phyloP scores from a whole-genome alignment of 2,888 invertebrate genomes.

The Mythimna ferrago region DNA sequence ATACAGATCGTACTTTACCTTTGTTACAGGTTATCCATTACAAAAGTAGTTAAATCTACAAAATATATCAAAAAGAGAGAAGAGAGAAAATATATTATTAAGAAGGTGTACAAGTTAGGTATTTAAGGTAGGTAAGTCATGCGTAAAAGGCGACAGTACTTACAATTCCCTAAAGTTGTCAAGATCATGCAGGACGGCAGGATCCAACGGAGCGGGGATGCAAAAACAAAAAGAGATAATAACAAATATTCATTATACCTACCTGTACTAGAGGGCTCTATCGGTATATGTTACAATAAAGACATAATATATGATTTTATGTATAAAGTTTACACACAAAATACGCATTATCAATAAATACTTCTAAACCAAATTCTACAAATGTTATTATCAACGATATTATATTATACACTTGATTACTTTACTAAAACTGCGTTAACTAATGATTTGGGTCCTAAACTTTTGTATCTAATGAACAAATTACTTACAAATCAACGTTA shows the following conservation, averaged over 20 bases:
- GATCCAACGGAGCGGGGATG: constrained; percentile 83
- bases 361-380: constrained; percentile 52
- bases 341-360: constrained; percentile 45
- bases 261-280: constrained; percentile 64
- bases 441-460: constrained; percentile 45
- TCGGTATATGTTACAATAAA: constrained; percentile 49
- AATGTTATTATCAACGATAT: constrained; percentile 34
- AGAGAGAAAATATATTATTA: constrained; percentile 37
- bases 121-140: constrained; percentile 63
- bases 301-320: constrained; percentile 10
- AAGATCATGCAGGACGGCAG: constrained; percentile 89
- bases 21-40: constrained; percentile 50
- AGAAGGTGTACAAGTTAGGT: constrained; percentile 43
- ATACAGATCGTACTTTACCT: constrained; percentile 68
- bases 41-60: constrained; percentile 44
- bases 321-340: constrained; percentile 45
- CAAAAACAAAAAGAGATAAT: constrained; percentile 82
- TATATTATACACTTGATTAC: constrained; percentile 35
- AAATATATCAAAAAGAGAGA: constrained; percentile 56
- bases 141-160: constrained; percentile 80
- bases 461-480: constrained; percentile 51
- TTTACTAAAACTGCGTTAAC: constrained; percentile 46
- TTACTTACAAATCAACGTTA: constrained; percentile 44
- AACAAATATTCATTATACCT: constrained; percentile 73
- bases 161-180: constrained; percentile 88